These are phyloP conservation scores for Gadopsis bispinosus DNA, from an alignment of 2,797 vertebrate genomes.

Conservation along the genomic window DNA sequence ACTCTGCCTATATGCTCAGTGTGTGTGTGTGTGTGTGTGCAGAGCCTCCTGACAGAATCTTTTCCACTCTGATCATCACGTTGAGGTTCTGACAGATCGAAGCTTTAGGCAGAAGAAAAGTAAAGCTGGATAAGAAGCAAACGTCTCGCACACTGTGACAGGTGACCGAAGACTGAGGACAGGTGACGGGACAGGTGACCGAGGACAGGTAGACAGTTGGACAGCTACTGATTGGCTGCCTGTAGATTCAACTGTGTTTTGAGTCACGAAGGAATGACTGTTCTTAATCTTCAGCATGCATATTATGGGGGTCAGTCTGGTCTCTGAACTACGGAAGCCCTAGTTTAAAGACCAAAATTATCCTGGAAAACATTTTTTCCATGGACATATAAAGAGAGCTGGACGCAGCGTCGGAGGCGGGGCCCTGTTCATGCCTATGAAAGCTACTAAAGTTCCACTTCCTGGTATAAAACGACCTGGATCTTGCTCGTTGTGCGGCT, in stretches of 20 bases:
- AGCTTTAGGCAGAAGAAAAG: background rate
- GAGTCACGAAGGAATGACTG: background rate
- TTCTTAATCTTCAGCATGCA: background rate
- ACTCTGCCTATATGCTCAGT: constrained; percentile 25
- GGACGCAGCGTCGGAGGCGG: too few relatives aligned
- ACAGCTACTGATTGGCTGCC: too few relatives aligned
- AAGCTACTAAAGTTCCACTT: too few relatives aligned
- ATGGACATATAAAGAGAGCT: too few relatives aligned
- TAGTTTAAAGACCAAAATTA: too few relatives aligned
- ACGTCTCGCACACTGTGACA: background rate
- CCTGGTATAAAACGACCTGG: too few relatives aligned
- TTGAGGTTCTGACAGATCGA: constrained; percentile 12
- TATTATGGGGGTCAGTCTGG: background rate
- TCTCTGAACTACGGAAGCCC: background rate
- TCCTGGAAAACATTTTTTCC: too few relatives aligned
- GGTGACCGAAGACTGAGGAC: background rate
- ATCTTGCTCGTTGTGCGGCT: too few relatives aligned
- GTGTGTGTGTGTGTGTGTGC: background rate
- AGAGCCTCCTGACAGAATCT: constrained; percentile 38
- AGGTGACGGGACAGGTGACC: background rate
- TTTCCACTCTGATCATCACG: constrained; percentile 33
- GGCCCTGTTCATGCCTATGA: too few relatives aligned
- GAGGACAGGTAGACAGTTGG: background rate
- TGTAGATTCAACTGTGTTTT: too few relatives aligned
- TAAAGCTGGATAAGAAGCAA: background rate